Evolutionary conservation across 2,888 invertebrate genomes (phyloP), one percentile per base, ranked within the genome.

Genomic region (Choreutis nemorana): DNA sequence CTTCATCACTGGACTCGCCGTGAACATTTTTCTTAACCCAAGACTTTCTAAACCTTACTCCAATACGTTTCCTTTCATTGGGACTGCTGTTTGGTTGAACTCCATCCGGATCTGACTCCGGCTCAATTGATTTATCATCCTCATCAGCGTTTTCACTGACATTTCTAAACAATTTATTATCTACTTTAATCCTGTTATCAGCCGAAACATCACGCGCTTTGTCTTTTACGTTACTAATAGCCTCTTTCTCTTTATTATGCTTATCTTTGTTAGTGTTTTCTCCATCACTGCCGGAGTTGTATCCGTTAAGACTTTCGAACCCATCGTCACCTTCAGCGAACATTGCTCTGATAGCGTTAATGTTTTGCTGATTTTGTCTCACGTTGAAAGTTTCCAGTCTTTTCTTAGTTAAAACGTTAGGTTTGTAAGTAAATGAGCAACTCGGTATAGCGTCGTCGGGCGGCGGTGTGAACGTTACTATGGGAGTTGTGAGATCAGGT

Each of bases 301-400:
- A 90, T 6, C 90, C 90, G 47, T 90, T 91, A 5, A 92, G 80
- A 57, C 91, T 91, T 68, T 92, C 92, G 49, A 92, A 91, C 8
- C 91, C 92, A 52, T 92, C 91, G 51, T 92, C 92, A 53, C 90
- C 79, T 34, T 81, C 81, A 14, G 71, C 70, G 24, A 73, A 57
- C 29, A 58, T 50, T 0, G 61, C 55, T 46, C 56, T 53, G 1
- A 57, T 50, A 21, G 54, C 43, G 23, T 55, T 57, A 14, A 50
- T 44, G 32, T 57, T 53, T 24, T 55, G 47, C 8, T 14, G 9
- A 29, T 57, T 58, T 32, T 67, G 66, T 32, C 64, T 45, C 8
- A 71, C 60, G 33, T 75, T 75, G 33, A 73, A 72, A n/a, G 59
- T 68, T 48, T 77, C 75, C 32, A 78, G 44, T 37, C 71, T 68